phyloP scores from a whole-genome alignment of 2,888 invertebrate species.

The Mythimna pallens region DNA sequence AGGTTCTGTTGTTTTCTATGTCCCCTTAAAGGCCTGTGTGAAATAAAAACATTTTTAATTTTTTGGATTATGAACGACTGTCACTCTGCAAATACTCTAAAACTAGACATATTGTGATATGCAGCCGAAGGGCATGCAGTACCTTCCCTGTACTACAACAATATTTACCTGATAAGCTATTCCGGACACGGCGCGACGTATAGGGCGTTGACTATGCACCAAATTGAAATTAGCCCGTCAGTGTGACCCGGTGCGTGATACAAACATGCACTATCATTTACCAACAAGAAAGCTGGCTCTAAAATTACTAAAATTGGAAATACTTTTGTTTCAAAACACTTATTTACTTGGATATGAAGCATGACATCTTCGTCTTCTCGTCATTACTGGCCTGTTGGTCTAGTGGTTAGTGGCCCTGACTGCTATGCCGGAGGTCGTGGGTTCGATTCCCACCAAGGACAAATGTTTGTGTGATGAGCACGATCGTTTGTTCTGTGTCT shows the following conservation, averaged over 20 bases:
- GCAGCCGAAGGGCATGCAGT: background rate
- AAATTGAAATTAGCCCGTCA: constrained; percentile 8
- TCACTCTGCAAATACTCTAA: background rate
- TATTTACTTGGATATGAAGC: background rate
- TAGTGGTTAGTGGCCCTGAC: too few relatives aligned
- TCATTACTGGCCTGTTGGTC: too few relatives aligned
- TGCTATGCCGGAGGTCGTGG: too few relatives aligned
- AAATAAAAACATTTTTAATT: too few relatives aligned
- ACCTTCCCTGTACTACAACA: background rate
- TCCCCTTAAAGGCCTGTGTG: too few relatives aligned
- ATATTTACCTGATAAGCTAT: constrained; percentile 1
- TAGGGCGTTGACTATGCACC: constrained; percentile 1
- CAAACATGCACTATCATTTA: constrained; percentile 17
- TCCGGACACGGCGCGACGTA: background rate
- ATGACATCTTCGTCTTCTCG: too few relatives aligned
- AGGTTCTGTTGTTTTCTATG: too few relatives aligned
- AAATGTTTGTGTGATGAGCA: too few relatives aligned
- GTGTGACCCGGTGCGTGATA: background rate
- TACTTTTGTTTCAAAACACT: background rate
- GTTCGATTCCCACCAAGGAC: too few relatives aligned
- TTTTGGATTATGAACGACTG: background rate
- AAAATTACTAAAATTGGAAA: background rate
- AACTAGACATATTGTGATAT: background rate
- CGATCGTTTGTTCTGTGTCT: too few relatives aligned
- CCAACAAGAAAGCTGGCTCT: background rate